Evolutionary conservation across 2,797 vertebrate species (phyloP), one percentile per base, ranked within the genome.

Genomic region (Pseudotriccus pelzelni): DNA sequence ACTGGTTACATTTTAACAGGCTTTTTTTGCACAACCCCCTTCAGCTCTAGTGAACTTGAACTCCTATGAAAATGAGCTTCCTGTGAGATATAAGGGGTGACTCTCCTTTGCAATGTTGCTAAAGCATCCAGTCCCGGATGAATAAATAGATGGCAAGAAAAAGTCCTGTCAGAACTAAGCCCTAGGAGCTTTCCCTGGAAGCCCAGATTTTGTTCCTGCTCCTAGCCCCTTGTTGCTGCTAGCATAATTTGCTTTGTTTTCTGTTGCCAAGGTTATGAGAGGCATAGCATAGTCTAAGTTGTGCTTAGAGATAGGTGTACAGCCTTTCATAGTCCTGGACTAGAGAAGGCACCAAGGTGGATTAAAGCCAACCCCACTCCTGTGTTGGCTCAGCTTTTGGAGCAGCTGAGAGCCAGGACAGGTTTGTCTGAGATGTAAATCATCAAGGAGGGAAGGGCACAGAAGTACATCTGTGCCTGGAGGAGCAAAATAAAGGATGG

Each of bases 1-100:
- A 7, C 80, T 87, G 88, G 94, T 97, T 97, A 97, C 88, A 96
- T 47, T 96, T 97, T 96, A 97, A 97, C 92, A 56, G 84, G 56
- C 39, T 90, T 47, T 52, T 93, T 94, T 91, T 95, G n/a, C 77
- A 89, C 86, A 94, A 64, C 55, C 91, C 72, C 22, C 64, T 83
- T 56, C 81, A 77, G 58, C 84, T 87, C 68, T 46, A 46, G 74
- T 1, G 4, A 94, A 94, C 92, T 77, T 88, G 84, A 95, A 93
- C 84, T 89, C 12, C 0, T 30, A 46, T 14, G 39, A 75, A 79
- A 88, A 73, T 46, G n/a, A 69, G 36, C 88, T 95, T 84, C 64
- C 44, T 30, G 2, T 18, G 53, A 76, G 64, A 41, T 50, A 12
- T 41, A 9, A 58, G 32, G 62, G 18, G 19, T 55, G 47, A 46